Percentiles rank a stretch among this genome's conserved stretches.
phyloP scores from a whole-genome alignment of 2,113 vertebrate genomes.

The Triplophysa rosa region DNA sequence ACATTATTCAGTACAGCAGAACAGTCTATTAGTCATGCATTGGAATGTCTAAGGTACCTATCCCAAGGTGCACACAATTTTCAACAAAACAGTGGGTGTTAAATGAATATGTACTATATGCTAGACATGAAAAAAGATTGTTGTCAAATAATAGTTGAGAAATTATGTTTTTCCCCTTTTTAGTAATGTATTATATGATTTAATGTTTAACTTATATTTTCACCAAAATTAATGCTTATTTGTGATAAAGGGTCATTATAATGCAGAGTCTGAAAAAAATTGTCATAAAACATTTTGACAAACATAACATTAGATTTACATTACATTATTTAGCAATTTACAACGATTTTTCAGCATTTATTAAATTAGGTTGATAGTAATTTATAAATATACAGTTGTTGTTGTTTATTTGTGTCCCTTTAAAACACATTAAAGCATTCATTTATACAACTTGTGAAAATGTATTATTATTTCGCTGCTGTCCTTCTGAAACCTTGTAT shows the following conservation, averaged over 20 bases:
- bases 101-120: neutral
- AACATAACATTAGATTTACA: neutral
- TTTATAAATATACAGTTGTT: too few relatives aligned
- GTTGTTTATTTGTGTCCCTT: too few relatives aligned
- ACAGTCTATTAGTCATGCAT: neutral
- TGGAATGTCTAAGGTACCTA: neutral
- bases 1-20: neutral
- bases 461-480: too few relatives aligned
- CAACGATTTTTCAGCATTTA: too few relatives aligned
- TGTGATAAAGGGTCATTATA: conserved; percentile 7
- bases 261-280: neutral
- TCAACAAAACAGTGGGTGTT: neutral
- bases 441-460: too few relatives aligned
- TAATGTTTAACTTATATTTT: neutral
- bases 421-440: too few relatives aligned
- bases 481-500: too few relatives aligned
- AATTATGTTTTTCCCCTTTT: neutral
- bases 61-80: neutral
- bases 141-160: neutral
- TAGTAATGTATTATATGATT: neutral
- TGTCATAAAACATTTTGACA: neutral
- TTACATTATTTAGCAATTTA: neutral
- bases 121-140: neutral
- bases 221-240: neutral
- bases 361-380: too few relatives aligned